Conservation (phyloP, 1,140 invertebrate genomes). For the Anastatus disparis region DNA sequence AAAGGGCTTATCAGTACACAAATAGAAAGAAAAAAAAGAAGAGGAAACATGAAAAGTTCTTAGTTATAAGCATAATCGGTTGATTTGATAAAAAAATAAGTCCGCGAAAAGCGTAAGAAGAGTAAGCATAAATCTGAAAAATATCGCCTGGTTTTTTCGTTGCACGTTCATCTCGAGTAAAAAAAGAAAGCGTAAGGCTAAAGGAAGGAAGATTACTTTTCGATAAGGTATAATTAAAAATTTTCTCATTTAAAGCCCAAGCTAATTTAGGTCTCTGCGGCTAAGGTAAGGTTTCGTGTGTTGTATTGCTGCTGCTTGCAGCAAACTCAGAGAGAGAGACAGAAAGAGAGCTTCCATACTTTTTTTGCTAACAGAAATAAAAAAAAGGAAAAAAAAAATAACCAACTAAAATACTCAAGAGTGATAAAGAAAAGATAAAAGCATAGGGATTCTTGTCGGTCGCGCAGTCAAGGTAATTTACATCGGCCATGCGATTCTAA, state of each 20-base stretch:
- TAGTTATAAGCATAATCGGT: no score
- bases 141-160: neutral
- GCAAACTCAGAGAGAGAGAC: no score
- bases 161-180: conserved; percentile 25
- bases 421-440: conserved; percentile 68
- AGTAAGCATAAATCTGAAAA: conserved; percentile 1
- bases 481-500: conserved; percentile 63
- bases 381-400: no score
- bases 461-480: conserved; percentile 63
- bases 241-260: conserved; percentile 65
- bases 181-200: no score
- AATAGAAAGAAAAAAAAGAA: no score
- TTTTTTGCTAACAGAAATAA: conserved; percentile 51
- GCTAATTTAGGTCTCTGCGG: conserved; percentile 62
- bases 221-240: conserved; percentile 70
- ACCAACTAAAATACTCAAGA: conserved; percentile 64
- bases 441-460: conserved; percentile 49
- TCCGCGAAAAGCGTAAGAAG: neutral
- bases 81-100: neutral
- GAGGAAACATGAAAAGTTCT: no score
- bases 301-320: conserved; percentile 40
- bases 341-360: no score
- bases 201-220: conserved; percentile 65
- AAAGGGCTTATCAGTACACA: no score
- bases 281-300: conserved; percentile 34